A percentile compares a stretch with the other conserved stretches of the same genome.
These are phyloP conservation scores for Callaeas wilsoni DNA, from an alignment of 2,113 vertebrate genomes.

Conservation along the genomic window DNA sequence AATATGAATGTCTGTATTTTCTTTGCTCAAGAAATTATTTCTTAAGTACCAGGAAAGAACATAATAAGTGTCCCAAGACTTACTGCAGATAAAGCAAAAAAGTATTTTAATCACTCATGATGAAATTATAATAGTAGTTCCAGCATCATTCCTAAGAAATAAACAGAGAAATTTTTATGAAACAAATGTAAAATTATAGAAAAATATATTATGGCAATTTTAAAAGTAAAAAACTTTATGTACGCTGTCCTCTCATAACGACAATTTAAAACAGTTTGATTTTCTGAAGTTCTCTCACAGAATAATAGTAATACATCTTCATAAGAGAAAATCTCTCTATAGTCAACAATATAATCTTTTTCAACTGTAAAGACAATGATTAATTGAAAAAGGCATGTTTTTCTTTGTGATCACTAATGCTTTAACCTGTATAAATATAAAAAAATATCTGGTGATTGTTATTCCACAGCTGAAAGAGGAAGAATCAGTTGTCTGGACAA, in stretches of 20 bases:
- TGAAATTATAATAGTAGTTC: neutral
- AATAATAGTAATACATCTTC: neutral
- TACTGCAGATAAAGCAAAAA: neutral
- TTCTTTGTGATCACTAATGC: neutral
- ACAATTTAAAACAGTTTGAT: neutral
- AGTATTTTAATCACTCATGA: neutral
- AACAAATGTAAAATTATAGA: neutral
- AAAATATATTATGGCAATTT: neutral
- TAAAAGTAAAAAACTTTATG: fast-evolving
- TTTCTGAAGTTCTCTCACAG: neutral
- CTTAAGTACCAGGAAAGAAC: neutral
- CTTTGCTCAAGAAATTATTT: neutral
- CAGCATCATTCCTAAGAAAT: neutral
- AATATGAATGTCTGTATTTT: neutral
- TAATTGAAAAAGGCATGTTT: neutral
- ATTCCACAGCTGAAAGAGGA: neutral
- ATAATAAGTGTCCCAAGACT: neutral
- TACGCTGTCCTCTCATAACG: neutral
- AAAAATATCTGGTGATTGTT: neutral
- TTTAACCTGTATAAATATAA: neutral
- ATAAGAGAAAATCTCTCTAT: neutral
- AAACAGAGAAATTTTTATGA: neutral
- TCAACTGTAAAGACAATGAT: neutral
- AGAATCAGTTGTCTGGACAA: neutral
- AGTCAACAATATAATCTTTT: neutral